Conservation (phyloP, 2,888 invertebrate genomes). For the Meiosimyza platycephala region DNA sequence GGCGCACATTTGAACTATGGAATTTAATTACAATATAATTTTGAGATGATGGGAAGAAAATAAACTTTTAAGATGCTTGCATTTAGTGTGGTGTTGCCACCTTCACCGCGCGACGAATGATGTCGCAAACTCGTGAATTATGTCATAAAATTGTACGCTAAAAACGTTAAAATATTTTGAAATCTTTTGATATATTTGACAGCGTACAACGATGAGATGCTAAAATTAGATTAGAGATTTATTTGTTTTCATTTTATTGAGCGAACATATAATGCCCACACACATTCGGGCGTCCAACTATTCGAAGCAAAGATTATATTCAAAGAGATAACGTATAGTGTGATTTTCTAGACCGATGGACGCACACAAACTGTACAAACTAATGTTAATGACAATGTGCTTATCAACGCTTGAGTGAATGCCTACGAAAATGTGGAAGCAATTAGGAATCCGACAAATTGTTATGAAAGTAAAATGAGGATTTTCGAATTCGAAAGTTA, state of each 20-base stretch:
- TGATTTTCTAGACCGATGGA: not conserved
- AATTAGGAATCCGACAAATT: slow-evolving; percentile 21
- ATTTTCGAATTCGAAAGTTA: not conserved
- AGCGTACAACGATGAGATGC: slow-evolving; percentile 11
- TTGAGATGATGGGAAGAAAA: too few species aligned
- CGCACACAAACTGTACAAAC: too few species aligned
- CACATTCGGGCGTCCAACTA: too few species aligned
- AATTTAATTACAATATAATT: too few species aligned
- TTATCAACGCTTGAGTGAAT: not conserved
- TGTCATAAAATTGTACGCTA: slow-evolving; percentile 32
- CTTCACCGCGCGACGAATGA: slow-evolving; percentile 14
- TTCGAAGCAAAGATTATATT: not conserved
- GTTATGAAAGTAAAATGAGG: slow-evolving; percentile 20
- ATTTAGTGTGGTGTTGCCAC: not conserved
- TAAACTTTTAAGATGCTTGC: too few species aligned
- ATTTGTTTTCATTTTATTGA: slow-evolving; percentile 4
- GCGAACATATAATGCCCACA: not conserved
- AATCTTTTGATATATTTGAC: slow-evolving; percentile 18
- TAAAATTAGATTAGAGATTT: slow-evolving; percentile 28
- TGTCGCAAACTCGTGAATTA: slow-evolving; percentile 34
- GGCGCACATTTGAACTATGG: not conserved
- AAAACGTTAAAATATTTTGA: slow-evolving; percentile 17
- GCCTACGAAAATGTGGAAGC: not conserved
- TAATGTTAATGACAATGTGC: too few species aligned
- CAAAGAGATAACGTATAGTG: not conserved